Evolutionary conservation across 1,140 invertebrate species (phyloP), one percentile per base, ranked within the genome.

Genomic region (Oncopeltus fasciatus): DNA sequence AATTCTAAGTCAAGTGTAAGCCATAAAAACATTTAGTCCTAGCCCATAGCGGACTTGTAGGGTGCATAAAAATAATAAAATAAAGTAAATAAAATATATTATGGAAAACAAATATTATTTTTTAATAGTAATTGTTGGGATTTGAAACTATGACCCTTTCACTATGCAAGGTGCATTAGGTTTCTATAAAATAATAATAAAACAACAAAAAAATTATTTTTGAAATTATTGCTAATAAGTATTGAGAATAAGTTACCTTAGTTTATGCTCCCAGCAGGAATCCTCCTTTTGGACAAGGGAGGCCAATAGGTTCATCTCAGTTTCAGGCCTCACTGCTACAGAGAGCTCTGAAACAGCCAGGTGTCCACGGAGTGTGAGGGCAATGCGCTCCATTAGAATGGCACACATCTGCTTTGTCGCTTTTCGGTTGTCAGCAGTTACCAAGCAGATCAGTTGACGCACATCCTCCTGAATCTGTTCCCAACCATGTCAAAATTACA

Each of bases 211-310:
- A n/a, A n/a, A n/a, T n/a, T n/a, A n/a, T n/a, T n/a, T n/a, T n/a
- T n/a, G n/a, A n/a, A n/a, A n/a, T n/a, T n/a, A n/a, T n/a, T n/a
- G n/a, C n/a, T n/a, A n/a, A n/a, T n/a, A n/a, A n/a, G n/a, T n/a
- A n/a, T n/a, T n/a, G n/a, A n/a, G 4, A 58, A 28, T 21, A 2
- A 59, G 56, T 47, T 59, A 72, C 44, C 90, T 83, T 0, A 97
- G 74, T 70, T 94, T 88, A 60, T 88, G 84, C 73, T 97, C 93
- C 94, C 94, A 98, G 72, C 93, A 97, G 0, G 87, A 83, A 69
- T 98, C 94, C 70, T 96, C 89, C 66, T 92, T 90, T 66, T 92
- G 86, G 0, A 96, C 82, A 9, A 95, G 79, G 1, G 87, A 86
- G 0, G 91, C 88, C 26, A 98, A 74, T 2, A 98, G 72, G 3